Evolutionary conservation across 2,797 vertebrate species (phyloP), one percentile per base, ranked within the genome.

Genomic region (Periophthalmus magnuspinnatus): DNA sequence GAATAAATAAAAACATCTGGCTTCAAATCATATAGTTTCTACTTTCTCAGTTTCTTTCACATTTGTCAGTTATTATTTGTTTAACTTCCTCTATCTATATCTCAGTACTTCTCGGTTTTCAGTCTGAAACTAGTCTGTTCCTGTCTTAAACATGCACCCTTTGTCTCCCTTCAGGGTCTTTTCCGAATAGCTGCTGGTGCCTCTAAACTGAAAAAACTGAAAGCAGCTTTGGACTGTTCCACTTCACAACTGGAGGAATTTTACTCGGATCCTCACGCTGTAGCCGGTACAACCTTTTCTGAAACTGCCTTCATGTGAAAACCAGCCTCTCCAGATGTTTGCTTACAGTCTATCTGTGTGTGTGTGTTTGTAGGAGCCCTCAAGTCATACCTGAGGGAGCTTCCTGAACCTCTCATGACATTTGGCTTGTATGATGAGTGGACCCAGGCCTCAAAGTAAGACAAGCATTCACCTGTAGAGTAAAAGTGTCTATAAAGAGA

Each of bases 121-220:
- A 62, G 54, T 56, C 38, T 47, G 72, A 84, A 86, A 84, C 36
- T 14, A 81, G 78, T 70, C n/a, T 28, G 59, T 77, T 78, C 58
- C 68, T 62, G 69, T 33, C 36, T 4, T 50, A 56, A 74, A 21
- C 65, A 58, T 62, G 54, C 6, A 22, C 47, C 58, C 22, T 45
- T 3, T 71, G 56, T 74, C 47, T 14, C 70, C 22, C 34, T 69
- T 21, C 70, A 99, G 97, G 97, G 97, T 58, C 93, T 99, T 72
- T 99, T 99, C 93, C 93, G 97, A 83, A 98, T 99, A 61, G 97
- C 97, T 24, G 96, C 97, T 0, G 97, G 97, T 80, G 96, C 97
- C 54, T 99, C 97, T 41, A 98, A 98, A 78, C 91, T 99, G 65
- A 99, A 99, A 91, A 99, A 99, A 83, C 92, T 99, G 38, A 99